Evolutionary conservation across 53 echinoderm and acorn worm genomes (phyloP).

Genomic region (Echinarachnius parma): DNA sequence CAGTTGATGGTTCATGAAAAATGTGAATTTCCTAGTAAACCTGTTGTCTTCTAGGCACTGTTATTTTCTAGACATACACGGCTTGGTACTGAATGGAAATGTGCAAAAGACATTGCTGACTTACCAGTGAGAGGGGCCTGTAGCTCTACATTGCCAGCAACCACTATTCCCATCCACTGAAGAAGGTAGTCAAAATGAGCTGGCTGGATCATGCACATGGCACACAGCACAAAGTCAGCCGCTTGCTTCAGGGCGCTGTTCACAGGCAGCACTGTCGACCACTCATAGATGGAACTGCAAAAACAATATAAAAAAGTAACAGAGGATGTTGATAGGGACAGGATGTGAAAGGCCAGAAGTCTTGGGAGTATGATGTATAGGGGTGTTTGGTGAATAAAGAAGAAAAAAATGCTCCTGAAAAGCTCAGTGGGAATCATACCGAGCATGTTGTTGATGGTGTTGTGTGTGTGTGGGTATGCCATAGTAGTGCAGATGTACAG

Average conservation of each 20-base stretch:
- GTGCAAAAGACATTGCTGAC: constrained; percentile 20
- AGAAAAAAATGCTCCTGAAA: no score
- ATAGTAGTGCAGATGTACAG: constrained; percentile 76
- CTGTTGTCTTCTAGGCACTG: no score
- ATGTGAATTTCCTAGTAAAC: no score
- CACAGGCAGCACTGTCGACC: constrained; percentile 86
- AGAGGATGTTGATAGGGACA: no score
- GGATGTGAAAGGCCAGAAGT: no score
- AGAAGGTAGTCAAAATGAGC: constrained; percentile 79
- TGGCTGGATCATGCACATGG: constrained; percentile 94
- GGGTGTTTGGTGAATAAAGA: no score
- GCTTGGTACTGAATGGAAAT: no score
- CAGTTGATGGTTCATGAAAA: no score
- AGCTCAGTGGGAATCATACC: constrained; percentile 73
- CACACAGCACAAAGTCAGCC: constrained; percentile 88
- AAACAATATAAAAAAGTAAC: no score
- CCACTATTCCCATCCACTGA: constrained; percentile 91
- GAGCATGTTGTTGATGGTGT: constrained; percentile 46
- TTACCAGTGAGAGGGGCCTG: constrained; percentile 79
- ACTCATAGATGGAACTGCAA: constrained; percentile 92
- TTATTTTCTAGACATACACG: no score
- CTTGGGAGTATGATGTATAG: no score
- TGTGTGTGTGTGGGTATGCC: constrained; percentile 64
- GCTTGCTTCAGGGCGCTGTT: constrained; percentile 80
- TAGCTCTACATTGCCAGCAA: constrained; percentile 61